Evolutionary conservation across 1,140 invertebrate genomes (phyloP), one percentile per base, ranked within the genome.

Genomic region (Pseudobourletiella spinata): DNA sequence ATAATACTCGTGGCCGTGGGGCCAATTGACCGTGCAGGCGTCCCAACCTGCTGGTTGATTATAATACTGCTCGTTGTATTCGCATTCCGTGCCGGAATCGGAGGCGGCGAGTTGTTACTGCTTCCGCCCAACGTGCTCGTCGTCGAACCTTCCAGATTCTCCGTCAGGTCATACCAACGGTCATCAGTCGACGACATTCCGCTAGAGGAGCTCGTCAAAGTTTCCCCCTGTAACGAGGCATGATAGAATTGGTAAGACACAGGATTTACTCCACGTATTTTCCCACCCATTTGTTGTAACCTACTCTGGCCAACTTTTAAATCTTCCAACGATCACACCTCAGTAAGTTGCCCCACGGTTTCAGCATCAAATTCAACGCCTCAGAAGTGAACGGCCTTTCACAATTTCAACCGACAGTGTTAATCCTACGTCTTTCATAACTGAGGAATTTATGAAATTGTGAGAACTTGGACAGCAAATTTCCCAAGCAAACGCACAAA

Each of bases 111-210:
- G 8, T 77, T 76, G 3, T 75, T 54, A 3, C 20, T 35, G 51
- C 52, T 51, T 56, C 28, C 46, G 20, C n/a, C 42, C 26, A 24
- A 29, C 52, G 2, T 15, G 57, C 42, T 56, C 46, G 22, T 43
- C 54, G 18, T 61, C 62, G 15, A 46, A 11, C 61, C 52, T 15
- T 68, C 68, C 4, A 60, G 50, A 57, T 68, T 70, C 52, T 82
- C 80, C 28, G 78, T 61, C 30, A 81, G 72, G 61, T 83, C 81
- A 65, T 82, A 82, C 84, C 84, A 86, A 70, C 82, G 77, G 72
- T 85, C 83, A 63, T 84, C 84, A 61, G 79, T 80, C 32, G 82
- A 83, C 24, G 70, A 69, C 72, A 83, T 81, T n/a, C 81, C 83
- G 70, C 79, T 83, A 48, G 81, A 83, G 43, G 79, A 83, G 72